These are phyloP conservation scores for Menidia menidia DNA, from an alignment of 2,797 vertebrate genomes.

Conservation along the genomic window DNA sequence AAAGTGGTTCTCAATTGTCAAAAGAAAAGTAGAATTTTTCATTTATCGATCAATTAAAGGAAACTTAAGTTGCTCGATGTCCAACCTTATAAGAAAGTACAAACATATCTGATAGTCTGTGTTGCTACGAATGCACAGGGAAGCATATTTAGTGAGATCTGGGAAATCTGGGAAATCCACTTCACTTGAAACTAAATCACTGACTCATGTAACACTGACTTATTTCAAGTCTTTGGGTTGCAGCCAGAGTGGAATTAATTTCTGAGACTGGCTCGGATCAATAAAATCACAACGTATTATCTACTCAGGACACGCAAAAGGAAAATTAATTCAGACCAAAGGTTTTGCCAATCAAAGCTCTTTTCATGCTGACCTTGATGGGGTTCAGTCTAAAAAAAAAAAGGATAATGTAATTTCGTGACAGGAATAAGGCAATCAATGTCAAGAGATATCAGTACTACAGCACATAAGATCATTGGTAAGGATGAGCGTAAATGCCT, in stretches of 20 bases:
- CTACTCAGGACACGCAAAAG: conserved; percentile 26
- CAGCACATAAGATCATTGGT: background rate
- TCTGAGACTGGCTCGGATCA: conserved; percentile 51
- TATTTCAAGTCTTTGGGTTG: conserved; percentile 42
- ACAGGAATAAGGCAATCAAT: background rate
- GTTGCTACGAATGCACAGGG: background rate
- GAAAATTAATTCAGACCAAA: conserved; percentile 36
- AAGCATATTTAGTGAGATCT: background rate
- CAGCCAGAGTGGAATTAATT: conserved; percentile 57
- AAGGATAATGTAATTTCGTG: background rate
- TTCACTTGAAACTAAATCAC: conserved; percentile 29
- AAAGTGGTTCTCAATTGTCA: background rate
- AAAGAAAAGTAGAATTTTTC: background rate
- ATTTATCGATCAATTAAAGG: background rate
- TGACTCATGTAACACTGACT: conserved; percentile 44
- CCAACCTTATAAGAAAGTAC: conserved; percentile 2
- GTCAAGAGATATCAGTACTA: background rate
- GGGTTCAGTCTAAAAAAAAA: background rate
- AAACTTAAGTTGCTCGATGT: background rate
- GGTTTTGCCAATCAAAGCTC: conserved; percentile 20
- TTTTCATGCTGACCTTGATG: conserved; percentile 14
- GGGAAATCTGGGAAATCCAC: conserved; percentile 30
- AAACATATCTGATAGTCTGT: conserved; percentile 1
- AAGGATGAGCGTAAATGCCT: background rate
- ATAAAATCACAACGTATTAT: conserved; percentile 63